Base-by-base conservation (phyloP, 2,888 invertebrate species). In the Lepidochitona cinerea region DNA sequence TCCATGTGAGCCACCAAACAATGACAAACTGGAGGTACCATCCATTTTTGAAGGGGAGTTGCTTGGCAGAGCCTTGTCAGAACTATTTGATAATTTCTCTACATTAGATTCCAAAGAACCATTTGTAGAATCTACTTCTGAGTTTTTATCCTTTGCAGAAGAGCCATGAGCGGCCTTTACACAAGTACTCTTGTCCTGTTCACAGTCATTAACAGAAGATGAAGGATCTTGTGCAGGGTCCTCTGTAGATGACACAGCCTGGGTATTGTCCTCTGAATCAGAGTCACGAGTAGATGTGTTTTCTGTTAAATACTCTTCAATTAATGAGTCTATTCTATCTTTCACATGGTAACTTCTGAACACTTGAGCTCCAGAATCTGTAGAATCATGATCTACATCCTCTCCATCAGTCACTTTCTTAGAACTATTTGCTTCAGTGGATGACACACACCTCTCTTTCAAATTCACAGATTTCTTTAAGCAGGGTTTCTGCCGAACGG, bases 241-340 rank as follows among this genome's bases (percentile, higher is more conserved):
- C 37, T 66, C 66, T 23, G 66, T 66, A 9, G 66, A 66, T 3
- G 37, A 37, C 4, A 66, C 66, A n/a, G 66, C 37, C 14, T 66
- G 66, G 37, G 66, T 14, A 37, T 35, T 37, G 29, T 66, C 66
- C 12, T 66, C 66, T n/a, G 35, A 37, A 37, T 66, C 66, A 54
- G 59, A 37, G 37, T 37, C 18, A 23, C 26, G 14, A 2, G 37
- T 66, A 4, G 37, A 18, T 35, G 37, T 66, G 29, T 66, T 66
- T 37, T 66, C 66, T n/a, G 37, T 35, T 35, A 66, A 36, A 35
- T 66, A 66, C n/a, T 18, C 37, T 37, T 66, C 66, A n/a, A 66
- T 66, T 14, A 66, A 36, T 36, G 66, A 66, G 26, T 66, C 66
- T 35, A 66, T 66, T 29, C 37, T 14, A n/a, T 66, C 66, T 37